phyloP scores from a whole-genome alignment of 2,797 vertebrate species.

The Helostoma temminkii region DNA sequence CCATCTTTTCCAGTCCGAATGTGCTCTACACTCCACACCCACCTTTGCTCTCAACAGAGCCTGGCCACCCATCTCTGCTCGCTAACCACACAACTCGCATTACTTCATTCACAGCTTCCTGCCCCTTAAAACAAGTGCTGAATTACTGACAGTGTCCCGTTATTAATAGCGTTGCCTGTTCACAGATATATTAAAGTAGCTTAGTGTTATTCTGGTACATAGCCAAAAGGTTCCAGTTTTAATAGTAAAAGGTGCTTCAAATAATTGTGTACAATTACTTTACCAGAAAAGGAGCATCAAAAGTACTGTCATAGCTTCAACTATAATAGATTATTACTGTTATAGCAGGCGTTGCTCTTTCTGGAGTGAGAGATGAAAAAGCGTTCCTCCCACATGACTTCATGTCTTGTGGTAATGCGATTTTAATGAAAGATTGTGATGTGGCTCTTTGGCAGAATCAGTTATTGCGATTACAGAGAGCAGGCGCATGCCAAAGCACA shows the following conservation, averaged over 20 bases:
- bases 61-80: conserved; percentile 33
- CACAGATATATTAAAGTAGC: conserved; percentile 1
- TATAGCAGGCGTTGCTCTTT: conserved; percentile 50
- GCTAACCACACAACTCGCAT: conserved; percentile 56
- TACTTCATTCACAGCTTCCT: conserved; percentile 71
- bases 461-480: conserved; percentile 72
- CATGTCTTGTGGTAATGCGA: conserved; percentile 75
- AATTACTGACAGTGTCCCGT: conserved; percentile 24
- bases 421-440: conserved; percentile 84
- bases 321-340: conserved; percentile 35
- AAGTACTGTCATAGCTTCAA: conserved; percentile 1
- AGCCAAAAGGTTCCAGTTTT: not conserved
- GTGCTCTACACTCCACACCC: conserved; percentile 50
- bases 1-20: conserved; percentile 77
- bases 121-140: conserved; percentile 55
- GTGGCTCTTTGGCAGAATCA: conserved; percentile 75
- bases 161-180: conserved; percentile 7
- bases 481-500: conserved; percentile 67
- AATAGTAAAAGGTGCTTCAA: conserved; percentile 1
- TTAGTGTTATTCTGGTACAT: not conserved
- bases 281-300: conserved; percentile 43
- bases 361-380: conserved; percentile 54
- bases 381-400: conserved; percentile 73
- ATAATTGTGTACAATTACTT: conserved; percentile 1
- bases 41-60: conserved; percentile 68